A percentile compares a stretch with the other conserved stretches of the same genome.
Evolutionary conservation across 2,113 vertebrate genomes (phyloP).

Genomic region (Pollimyrus isidori): DNA sequence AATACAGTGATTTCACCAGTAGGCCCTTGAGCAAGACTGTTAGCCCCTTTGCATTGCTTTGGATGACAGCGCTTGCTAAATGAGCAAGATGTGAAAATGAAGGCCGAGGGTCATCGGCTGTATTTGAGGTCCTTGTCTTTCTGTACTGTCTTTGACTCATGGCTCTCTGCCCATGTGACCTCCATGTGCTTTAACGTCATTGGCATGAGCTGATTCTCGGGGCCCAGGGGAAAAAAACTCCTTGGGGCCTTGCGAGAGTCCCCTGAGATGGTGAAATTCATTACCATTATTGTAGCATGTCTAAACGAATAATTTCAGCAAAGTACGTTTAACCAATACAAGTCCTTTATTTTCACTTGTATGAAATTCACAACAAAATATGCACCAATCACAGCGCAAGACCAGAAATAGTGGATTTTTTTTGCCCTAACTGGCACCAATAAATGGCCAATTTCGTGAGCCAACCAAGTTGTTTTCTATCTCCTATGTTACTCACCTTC

Average conservation of each 20-base stretch:
- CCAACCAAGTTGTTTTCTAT: not conserved
- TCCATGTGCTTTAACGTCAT: not conserved
- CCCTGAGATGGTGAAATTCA: not conserved
- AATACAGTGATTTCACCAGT: not conserved
- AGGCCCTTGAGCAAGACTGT: not conserved
- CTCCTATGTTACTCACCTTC: not conserved
- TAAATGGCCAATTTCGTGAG: not conserved
- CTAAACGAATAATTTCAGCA: not conserved
- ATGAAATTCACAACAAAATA: not conserved
- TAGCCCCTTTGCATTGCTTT: not conserved
- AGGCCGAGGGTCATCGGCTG: not conserved
- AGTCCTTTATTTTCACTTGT: not conserved
- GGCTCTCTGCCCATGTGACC: not conserved
- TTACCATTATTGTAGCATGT: not conserved
- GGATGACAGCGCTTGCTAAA: not conserved
- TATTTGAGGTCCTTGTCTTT: not conserved
- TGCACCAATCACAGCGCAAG: not conserved
- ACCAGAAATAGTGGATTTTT: not conserved
- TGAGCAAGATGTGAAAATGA: not conserved
- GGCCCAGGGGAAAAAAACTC: not conserved
- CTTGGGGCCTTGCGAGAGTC: not conserved
- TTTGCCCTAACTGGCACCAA: not conserved
- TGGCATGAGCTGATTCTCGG: not conserved
- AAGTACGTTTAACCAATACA: not conserved
- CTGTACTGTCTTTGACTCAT: not conserved